phyloP scores from a whole-genome alignment of 2,113 vertebrate genomes.

The Vimba vimba region DNA sequence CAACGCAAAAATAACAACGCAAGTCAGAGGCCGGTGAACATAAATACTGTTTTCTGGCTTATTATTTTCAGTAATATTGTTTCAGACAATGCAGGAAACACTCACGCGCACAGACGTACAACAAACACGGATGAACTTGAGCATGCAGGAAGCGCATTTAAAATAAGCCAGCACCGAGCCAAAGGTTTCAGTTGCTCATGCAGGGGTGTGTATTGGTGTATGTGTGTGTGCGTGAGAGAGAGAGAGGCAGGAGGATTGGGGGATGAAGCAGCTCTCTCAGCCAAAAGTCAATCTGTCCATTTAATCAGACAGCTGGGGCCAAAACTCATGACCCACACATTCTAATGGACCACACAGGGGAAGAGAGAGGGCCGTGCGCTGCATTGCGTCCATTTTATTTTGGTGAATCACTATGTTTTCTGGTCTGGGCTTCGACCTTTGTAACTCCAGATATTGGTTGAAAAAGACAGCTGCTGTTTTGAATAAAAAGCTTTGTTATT shows the following conservation, averaged over 20 bases:
- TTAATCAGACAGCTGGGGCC: conserved; percentile 41
- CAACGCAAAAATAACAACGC: conserved; percentile 29
- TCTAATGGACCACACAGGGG: conserved; percentile 29
- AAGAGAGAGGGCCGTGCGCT: conserved; percentile 18
- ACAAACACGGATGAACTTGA: conserved; percentile 42
- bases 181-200: conserved; percentile 23
- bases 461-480: conserved; percentile 49
- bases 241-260: not conserved
- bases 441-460: conserved; percentile 4
- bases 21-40: conserved; percentile 55
- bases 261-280: not conserved
- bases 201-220: not conserved
- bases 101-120: not conserved
- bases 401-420: not conserved
- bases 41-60: conserved; percentile 20
- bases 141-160: conserved; percentile 14
- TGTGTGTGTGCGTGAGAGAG: not conserved
- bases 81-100: conserved; percentile 30
- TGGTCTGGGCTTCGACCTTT: not conserved
- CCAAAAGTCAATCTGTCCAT: conserved; percentile 37
- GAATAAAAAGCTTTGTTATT: conserved; percentile 45
- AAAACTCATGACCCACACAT: conserved; percentile 35
- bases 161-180: conserved; percentile 35
- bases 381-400: conserved; percentile 47
- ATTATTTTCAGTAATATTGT: not conserved